phyloP scores from a whole-genome alignment of 2,113 vertebrate species.

The Petaurus breviceps region DNA sequence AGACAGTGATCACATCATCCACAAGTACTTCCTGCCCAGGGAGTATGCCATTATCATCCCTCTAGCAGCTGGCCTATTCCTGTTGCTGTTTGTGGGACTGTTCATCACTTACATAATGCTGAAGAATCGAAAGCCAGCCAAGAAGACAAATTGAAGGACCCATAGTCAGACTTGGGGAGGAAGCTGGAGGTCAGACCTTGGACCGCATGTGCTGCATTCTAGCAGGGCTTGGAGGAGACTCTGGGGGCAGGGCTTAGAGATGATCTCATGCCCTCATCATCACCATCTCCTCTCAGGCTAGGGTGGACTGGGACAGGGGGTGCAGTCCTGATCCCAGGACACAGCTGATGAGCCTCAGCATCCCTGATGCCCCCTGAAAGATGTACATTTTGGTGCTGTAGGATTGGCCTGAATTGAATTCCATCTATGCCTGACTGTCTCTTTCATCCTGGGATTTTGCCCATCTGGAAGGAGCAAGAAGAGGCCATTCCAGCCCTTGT shows the following conservation, averaged over 20 bases:
- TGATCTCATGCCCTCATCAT: background rate
- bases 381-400: background rate
- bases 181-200: background rate
- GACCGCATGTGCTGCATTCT: background rate
- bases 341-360: background rate
- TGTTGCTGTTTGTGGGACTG: conserved; percentile 91
- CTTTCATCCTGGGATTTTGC: background rate
- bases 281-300: rapidly evolving
- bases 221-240: background rate
- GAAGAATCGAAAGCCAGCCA: conserved; percentile 88
- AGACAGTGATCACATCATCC: conserved; percentile 89
- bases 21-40: conserved; percentile 92
- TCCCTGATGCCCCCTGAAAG: background rate
- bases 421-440: background rate
- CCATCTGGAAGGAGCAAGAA: background rate
- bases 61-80: conserved; percentile 85
- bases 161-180: background rate
- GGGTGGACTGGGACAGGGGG: background rate
- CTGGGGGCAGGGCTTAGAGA: background rate
- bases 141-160: conserved; percentile 88
- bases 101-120: conserved; percentile 90
- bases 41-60: conserved; percentile 94
- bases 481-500: background rate
- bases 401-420: background rate
- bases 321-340: background rate